Conservation (phyloP, 2,113 vertebrate species). For the Ophiodon elongatus region DNA sequence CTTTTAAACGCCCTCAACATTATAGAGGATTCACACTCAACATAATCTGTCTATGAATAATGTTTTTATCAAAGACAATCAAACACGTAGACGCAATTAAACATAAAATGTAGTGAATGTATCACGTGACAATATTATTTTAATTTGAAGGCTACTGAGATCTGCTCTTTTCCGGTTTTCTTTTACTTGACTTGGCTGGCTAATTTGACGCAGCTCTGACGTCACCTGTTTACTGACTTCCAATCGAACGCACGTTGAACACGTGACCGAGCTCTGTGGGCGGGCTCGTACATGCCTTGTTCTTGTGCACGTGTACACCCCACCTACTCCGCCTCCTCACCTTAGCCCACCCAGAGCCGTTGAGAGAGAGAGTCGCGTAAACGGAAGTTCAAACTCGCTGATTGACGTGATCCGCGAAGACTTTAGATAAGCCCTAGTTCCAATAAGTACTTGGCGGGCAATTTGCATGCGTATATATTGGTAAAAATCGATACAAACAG, state of each 20-base stretch:
- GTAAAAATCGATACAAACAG: too few species aligned
- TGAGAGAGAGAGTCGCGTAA: neutral
- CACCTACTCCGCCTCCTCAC: neutral
- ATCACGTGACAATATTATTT: neutral
- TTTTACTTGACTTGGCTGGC: neutral
- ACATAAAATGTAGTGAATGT: neutral
- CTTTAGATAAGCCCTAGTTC: neutral
- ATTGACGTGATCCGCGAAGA: neutral
- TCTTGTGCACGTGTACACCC: constrained; percentile 41
- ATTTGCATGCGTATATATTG: too few species aligned
- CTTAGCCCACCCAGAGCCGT: neutral
- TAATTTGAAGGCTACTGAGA: constrained; percentile 4
- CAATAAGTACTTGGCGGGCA: too few species aligned
- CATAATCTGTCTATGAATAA: neutral
- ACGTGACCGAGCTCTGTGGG: constrained; percentile 61
- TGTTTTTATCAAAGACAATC: neutral
- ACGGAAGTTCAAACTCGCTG: neutral
- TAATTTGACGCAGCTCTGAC: constrained; percentile 54
- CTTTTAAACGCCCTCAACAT: neutral
- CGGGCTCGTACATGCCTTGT: constrained; percentile 54
- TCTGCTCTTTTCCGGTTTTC: neutral
- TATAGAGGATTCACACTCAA: neutral
- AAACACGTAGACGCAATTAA: neutral
- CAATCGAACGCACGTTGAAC: constrained; percentile 62
- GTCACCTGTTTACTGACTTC: constrained; percentile 79